Conservation (phyloP, 2,113 vertebrate genomes). For the Corythoichthys intestinalis region DNA sequence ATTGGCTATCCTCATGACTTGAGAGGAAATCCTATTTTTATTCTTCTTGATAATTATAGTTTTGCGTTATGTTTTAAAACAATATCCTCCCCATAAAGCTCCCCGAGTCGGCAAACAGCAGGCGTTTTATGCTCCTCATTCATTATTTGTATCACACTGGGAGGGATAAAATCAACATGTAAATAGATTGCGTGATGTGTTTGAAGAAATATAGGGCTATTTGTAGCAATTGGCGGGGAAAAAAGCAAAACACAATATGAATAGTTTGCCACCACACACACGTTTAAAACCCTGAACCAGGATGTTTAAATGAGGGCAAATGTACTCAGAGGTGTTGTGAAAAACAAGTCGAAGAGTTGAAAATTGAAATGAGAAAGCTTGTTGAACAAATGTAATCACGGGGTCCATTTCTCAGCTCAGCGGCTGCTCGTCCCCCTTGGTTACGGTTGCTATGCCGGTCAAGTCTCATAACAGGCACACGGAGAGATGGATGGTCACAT, state of each 20-base stretch:
- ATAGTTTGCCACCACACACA: slow-evolving; percentile 23
- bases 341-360: slow-evolving; percentile 28
- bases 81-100: not conserved
- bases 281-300: slow-evolving; percentile 24
- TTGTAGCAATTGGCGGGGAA: not conserved
- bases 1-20: slow-evolving; percentile 32
- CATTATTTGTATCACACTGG: slow-evolving; percentile 12
- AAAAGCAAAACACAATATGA: no score
- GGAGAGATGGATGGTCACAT: not conserved
- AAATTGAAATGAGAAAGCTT: slow-evolving; percentile 14
- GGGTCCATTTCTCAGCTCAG: slow-evolving; percentile 20
- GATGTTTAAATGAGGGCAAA: slow-evolving; percentile 13
- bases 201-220: slow-evolving; percentile 1
- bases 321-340: slow-evolving; percentile 12
- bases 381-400: slow-evolving; percentile 17
- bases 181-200: not conserved
- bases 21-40: slow-evolving; percentile 17
- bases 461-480: not conserved
- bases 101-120: slow-evolving; percentile 6
- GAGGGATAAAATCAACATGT: slow-evolving; percentile 10
- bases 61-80: slow-evolving; percentile 20
- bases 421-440: not conserved
- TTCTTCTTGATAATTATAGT: slow-evolving; percentile 41
- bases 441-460: slow-evolving; percentile 12
- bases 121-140: not conserved